Conservation (phyloP, 2,797 vertebrate species). For the Coregonus sp. region DNA sequence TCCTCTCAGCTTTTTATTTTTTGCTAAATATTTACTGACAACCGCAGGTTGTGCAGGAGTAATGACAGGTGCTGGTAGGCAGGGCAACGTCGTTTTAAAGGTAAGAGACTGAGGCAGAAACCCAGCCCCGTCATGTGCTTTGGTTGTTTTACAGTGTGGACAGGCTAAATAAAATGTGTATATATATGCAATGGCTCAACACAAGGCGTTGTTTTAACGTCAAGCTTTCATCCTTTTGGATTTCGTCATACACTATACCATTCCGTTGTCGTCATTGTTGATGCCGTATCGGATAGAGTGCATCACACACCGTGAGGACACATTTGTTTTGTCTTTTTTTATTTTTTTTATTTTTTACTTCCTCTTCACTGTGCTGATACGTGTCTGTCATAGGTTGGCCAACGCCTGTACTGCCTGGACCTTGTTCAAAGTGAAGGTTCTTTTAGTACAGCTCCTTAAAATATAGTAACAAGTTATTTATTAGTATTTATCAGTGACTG, state of each 20-base stretch:
- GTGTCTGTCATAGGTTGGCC: neutral
- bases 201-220: neutral
- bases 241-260: neutral
- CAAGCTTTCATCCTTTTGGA: neutral
- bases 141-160: neutral
- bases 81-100: no score
- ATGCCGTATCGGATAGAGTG: neutral
- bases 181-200: no score
- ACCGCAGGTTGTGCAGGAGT: neutral
- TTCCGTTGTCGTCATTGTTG: neutral
- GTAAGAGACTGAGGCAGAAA: neutral
- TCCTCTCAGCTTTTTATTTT: no score
- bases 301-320: neutral
- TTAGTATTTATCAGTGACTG: no score
- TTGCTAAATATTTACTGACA: constrained; percentile 13
- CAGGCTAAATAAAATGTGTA: no score
- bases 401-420: no score
- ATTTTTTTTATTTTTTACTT: neutral
- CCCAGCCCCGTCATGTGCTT: neutral
- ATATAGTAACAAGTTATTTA: no score
- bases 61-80: neutral
- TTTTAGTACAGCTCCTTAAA: no score
- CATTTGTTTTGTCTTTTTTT: no score
- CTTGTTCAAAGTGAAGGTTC: no score
- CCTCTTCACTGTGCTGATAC: neutral